Evolutionary conservation across 2,888 invertebrate genomes (phyloP), one percentile per base, ranked within the genome.

Genomic region (Cyclophora punctaria): DNA sequence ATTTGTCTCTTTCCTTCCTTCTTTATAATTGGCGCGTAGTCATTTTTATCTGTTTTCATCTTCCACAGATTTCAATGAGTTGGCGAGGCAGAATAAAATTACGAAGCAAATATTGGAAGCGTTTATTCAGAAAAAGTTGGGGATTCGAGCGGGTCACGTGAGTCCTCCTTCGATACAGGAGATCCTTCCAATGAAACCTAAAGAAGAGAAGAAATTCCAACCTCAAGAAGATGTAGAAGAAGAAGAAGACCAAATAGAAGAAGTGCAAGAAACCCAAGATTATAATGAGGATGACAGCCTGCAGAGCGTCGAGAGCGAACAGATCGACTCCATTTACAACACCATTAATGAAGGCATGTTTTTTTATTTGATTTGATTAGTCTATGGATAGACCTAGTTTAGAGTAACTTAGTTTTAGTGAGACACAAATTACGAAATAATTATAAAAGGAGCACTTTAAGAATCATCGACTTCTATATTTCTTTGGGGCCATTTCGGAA

Each of bases 81-180:
- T 94, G 77, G 92, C 92, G 66, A 86, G 93, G 57, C 93, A 94
- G 89, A 94, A 94, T 87, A 90, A 91, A 78, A 94, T 94, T 76
- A 94, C 94, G 40, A 91, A 93, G 80, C 93, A 93, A 86, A 93
- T 94, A 61, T 89, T 94, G 60, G 92, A 93, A 70, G 93, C 93
- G 53, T 94, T 90, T 70, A 83, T 94, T 57, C 93, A 94, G 75
- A 91, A 93, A 71, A 91, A 92, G 44, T 74, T 94, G 45, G 93
- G 93, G 49, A 89, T 93, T 3, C 84, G 89, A 59, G 84, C 71
- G 69, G 72, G 73, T 60, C 62, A 78, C 64, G 68, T 91, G 44
- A 82, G 78, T 50, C 83, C 87, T 0, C 93, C 93, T 3, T 91
- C 92, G 1, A 89, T 93, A 41, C 90, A 90, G 55, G 93, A 93